phyloP scores from a whole-genome alignment of 1,140 invertebrate genomes.

The Macrostomum lignano region DNA sequence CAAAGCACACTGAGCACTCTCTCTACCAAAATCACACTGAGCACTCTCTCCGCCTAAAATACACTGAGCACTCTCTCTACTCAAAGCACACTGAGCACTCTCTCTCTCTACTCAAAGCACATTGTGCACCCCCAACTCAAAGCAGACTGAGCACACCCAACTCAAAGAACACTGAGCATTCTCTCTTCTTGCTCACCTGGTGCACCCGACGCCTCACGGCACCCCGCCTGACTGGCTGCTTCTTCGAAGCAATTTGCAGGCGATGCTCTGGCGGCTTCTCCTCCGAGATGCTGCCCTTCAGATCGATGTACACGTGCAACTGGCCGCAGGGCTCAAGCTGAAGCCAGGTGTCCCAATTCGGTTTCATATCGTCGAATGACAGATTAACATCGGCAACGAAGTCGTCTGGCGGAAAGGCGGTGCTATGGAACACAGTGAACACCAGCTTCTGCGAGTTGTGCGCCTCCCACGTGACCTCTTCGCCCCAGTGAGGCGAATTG shows the following conservation, averaged over 20 bases:
- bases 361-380: conserved; percentile 57
- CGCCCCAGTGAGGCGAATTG: conserved; percentile 32
- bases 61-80: too few species aligned
- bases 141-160: too few species aligned
- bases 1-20: too few species aligned
- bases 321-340: conserved; percentile 82
- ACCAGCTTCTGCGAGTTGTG: conserved; percentile 62
- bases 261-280: conserved; percentile 11
- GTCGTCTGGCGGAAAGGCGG: conserved; percentile 71
- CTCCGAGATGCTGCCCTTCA: conserved; percentile 28
- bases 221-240: too few species aligned
- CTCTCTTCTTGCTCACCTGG: too few species aligned
- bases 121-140: too few species aligned
- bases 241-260: too few species aligned
- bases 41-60: too few species aligned
- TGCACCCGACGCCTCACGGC: conserved; percentile 76
- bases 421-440: conserved; percentile 92
- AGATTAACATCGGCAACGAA: conserved; percentile 92
- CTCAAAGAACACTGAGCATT: too few species aligned
- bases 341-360: conserved; percentile 37
- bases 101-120: too few species aligned
- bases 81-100: too few species aligned
- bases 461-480: conserved; percentile 45
- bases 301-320: conserved; percentile 65
- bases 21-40: too few species aligned